Percentiles rank a stretch among this genome's conserved stretches.
These are phyloP conservation scores for Lasioglossum baleicum DNA, from an alignment of 1,140 invertebrate species.

Conservation along the genomic window DNA sequence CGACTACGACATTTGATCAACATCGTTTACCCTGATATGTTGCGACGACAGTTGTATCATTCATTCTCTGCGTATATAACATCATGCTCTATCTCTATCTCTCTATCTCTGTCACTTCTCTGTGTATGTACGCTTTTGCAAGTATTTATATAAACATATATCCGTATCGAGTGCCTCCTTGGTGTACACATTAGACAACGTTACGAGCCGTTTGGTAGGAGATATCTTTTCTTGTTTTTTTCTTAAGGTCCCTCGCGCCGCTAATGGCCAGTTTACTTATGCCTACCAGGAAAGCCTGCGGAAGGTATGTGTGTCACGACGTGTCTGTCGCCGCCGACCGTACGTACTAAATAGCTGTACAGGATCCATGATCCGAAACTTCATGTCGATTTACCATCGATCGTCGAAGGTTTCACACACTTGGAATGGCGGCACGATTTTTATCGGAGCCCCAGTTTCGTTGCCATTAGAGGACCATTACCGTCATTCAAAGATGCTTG, in stretches of 20 bases:
- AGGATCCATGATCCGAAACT: slow-evolving; percentile 50
- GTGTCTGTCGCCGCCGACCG: slow-evolving; percentile 64
- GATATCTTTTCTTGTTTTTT: slow-evolving; percentile 77
- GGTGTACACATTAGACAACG: slow-evolving; percentile 65
- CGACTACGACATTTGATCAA: too few species aligned
- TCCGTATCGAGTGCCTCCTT: slow-evolving; percentile 63
- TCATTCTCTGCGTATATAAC: slow-evolving; percentile 25
- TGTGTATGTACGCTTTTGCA: slow-evolving; percentile 67
- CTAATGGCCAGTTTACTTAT: slow-evolving; percentile 80
- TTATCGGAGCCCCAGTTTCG: too few species aligned
- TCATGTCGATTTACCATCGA: slow-evolving; percentile 26
- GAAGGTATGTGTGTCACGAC: slow-evolving; percentile 77
- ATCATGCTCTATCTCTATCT: too few species aligned
- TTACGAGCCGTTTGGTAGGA: slow-evolving; percentile 71
- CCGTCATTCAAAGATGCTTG: too few species aligned
- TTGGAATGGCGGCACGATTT: slow-evolving; percentile 4
- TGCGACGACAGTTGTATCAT: slow-evolving; percentile 3
- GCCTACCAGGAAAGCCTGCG: slow-evolving; percentile 80
- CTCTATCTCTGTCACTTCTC: too few species aligned
- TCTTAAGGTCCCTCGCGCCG: slow-evolving; percentile 78
- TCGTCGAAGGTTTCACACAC: too few species aligned
- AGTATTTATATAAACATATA: slow-evolving; percentile 56
- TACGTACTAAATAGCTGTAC: slow-evolving; percentile 66
- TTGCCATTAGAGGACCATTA: too few species aligned
- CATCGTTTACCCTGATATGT: too few species aligned